Evolutionary conservation across 2,797 vertebrate species (phyloP).

Genomic region (Phylloscopus collybita): DNA sequence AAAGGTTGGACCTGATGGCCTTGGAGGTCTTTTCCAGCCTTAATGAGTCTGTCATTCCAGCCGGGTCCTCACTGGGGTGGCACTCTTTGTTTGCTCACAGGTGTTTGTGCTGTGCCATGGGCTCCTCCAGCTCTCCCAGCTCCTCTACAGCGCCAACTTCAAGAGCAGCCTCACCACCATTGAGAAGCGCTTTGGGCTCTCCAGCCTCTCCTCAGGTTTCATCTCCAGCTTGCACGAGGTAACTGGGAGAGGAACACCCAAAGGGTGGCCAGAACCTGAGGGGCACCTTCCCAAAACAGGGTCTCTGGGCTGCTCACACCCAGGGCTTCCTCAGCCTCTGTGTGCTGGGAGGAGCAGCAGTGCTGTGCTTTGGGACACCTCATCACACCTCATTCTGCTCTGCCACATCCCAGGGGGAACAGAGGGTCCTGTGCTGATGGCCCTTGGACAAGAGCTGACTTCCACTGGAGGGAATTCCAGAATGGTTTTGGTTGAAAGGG

Average conservation of each 20-base stretch:
- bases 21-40: not conserved
- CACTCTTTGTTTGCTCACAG: constrained; percentile 56
- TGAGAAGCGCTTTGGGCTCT: constrained; percentile 95
- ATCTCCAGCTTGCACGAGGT: constrained; percentile 97
- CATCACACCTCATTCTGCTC: not conserved
- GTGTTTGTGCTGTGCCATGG: constrained; percentile 94
- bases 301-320: not conserved
- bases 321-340: not conserved
- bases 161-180: constrained; percentile 97
- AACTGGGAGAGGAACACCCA: not conserved
- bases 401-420: fast-evolving
- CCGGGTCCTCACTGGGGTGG: not conserved
- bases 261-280: not conserved
- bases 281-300: not conserved
- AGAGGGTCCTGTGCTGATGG: fast-evolving
- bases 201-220: constrained; percentile 92
- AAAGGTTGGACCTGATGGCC: not conserved
- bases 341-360: not conserved
- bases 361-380: not conserved
- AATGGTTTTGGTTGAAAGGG: not conserved
- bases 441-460: not conserved
- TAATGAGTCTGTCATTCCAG: not conserved
- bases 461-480: not conserved
- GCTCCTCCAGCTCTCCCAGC: constrained; percentile 92
- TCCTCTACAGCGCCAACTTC: constrained; percentile 94